phyloP scores from a whole-genome alignment of 2,797 vertebrate species.

The Rhadinocentrus ornatus region DNA sequence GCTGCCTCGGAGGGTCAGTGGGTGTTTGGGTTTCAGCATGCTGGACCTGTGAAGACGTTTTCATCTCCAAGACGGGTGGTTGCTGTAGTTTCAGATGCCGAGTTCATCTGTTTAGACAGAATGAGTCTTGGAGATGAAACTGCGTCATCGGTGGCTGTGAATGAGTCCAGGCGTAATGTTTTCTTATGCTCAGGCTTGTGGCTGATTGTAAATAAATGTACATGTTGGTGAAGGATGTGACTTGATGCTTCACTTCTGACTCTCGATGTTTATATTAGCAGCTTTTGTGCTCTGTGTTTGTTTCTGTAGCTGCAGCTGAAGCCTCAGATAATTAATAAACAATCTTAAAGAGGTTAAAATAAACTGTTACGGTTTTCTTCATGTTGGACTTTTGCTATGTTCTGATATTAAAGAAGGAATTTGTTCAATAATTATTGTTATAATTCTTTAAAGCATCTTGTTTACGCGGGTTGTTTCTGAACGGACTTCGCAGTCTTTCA shows the following conservation, averaged over 20 bases:
- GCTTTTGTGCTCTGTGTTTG: neutral
- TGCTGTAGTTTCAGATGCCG: neutral
- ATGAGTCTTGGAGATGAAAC: neutral
- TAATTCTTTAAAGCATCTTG: neutral
- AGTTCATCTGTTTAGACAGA: neutral
- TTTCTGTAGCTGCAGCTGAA: neutral
- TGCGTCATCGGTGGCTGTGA: neutral
- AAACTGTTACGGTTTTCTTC: slow-evolving; percentile 7
- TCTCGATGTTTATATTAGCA: neutral
- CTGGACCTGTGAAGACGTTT: neutral
- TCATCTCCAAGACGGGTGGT: neutral
- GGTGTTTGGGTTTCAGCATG: neutral
- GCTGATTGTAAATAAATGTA: slow-evolving; percentile 76
- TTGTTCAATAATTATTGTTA: neutral
- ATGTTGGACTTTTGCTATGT: slow-evolving; percentile 28
- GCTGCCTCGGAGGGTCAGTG: too few species aligned
- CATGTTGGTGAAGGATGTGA: slow-evolving; percentile 37
- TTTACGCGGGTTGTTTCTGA: too few species aligned
- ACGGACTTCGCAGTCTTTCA: neutral
- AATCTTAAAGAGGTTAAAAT: neutral
- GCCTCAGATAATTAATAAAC: neutral
- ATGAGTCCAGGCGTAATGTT: neutral
- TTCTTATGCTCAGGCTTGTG: neutral
- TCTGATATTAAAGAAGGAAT: slow-evolving; percentile 43
- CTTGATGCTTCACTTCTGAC: slow-evolving; percentile 2